These are phyloP conservation scores for Pseudachorutes palmiensis DNA, from an alignment of 1,140 invertebrate genomes.

Conservation along the genomic window DNA sequence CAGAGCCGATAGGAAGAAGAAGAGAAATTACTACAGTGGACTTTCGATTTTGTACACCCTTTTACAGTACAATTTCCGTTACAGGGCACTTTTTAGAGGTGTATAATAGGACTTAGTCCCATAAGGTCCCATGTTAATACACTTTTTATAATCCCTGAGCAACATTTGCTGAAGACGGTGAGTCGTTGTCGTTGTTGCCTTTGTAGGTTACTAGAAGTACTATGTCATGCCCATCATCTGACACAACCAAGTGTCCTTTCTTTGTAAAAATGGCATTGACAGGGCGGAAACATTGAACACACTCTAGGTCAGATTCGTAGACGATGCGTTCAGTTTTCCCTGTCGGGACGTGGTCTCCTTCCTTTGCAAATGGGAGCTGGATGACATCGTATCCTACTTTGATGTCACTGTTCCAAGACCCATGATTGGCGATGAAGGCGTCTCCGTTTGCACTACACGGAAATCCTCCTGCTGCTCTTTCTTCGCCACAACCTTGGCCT, in stretches of 20 bases:
- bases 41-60: no score
- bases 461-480: conserved; percentile 13
- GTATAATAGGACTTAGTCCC: no score
- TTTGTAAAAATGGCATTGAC: conserved; percentile 29
- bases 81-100: no score
- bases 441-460: conserved; percentile 25
- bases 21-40: no score
- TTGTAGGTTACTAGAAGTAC: conserved; percentile 24
- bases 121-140: no score
- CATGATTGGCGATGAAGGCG: conserved; percentile 29
- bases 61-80: no score
- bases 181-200: no score
- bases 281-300: conserved; percentile 26
- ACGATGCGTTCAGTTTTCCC: conserved; percentile 21
- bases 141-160: no score
- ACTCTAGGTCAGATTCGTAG: conserved; percentile 18
- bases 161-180: no score
- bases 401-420: conserved; percentile 22
- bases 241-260: conserved; percentile 27
- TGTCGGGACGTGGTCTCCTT: conserved; percentile 10
- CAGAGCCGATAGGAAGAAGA: no score
- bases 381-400: conserved; percentile 20
- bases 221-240: conserved; percentile 16
- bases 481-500: background rate
- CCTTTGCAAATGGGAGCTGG: conserved; percentile 16